Conservation (phyloP, 2,797 vertebrate genomes). For the Amblyraja radiata region DNA sequence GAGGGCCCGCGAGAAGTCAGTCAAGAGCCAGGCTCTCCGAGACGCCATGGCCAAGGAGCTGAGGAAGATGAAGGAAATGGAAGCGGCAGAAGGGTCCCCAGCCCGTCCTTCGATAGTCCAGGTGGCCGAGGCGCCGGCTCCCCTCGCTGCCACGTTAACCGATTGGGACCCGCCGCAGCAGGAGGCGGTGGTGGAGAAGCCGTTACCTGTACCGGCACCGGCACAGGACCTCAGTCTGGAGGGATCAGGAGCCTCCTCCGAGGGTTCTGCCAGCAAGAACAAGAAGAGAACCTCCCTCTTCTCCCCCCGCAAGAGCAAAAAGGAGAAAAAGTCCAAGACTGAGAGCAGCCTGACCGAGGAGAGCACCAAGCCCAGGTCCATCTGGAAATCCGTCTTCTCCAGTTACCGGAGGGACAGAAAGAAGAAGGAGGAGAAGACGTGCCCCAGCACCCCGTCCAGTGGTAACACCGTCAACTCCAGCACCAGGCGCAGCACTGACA, state of each 20-base stretch:
- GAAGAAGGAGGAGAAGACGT: constrained; percentile 84
- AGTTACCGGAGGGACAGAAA: constrained; percentile 96
- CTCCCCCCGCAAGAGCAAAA: constrained; percentile 90
- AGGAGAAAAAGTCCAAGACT: constrained; percentile 87
- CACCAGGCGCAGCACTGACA: constrained; percentile 63
- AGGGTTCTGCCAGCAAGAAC: constrained; percentile 78
- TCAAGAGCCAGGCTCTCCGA: constrained; percentile 83
- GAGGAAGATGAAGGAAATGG: constrained; percentile 81
- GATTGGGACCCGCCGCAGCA: constrained; percentile 53
- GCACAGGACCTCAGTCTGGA: constrained; percentile 62
- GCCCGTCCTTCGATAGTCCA: constrained; percentile 52
- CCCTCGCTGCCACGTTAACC: constrained; percentile 57
- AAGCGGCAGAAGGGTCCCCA: constrained; percentile 43
- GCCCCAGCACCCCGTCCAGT: constrained; percentile 82
- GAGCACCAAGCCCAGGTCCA: constrained; percentile 77
- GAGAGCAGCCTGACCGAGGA: constrained; percentile 63
- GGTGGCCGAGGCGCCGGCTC: constrained; percentile 60
- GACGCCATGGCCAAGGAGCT: constrained; percentile 91
- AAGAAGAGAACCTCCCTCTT: constrained; percentile 91
- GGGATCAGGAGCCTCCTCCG: constrained; percentile 80
- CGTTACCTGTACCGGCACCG: constrained; percentile 52
- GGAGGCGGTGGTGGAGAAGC: constrained; percentile 64
- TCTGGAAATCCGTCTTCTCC: constrained; percentile 95
- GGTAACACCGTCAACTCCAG: constrained; percentile 76
- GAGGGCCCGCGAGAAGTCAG: constrained; percentile 81